A percentile compares a stretch with the other conserved stretches of the same genome.
These are phyloP conservation scores for Bombus superbus DNA, from an alignment of 1,140 invertebrate genomes.

Conservation along the genomic window DNA sequence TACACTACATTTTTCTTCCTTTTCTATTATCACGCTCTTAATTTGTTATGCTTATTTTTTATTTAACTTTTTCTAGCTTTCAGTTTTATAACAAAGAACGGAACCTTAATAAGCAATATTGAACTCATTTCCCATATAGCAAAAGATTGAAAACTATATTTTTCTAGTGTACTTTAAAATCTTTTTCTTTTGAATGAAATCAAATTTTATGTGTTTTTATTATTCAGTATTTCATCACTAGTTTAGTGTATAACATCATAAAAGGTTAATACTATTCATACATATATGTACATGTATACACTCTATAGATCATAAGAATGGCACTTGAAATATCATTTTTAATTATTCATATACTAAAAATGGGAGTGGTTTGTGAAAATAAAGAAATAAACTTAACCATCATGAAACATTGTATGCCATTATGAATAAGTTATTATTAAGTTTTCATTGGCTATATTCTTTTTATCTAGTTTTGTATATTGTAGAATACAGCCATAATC, in stretches of 20 bases:
- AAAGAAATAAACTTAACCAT: slow-evolving; percentile 30
- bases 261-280: slow-evolving; percentile 10
- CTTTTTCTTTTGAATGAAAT: slow-evolving; percentile 21
- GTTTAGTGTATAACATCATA: slow-evolving; percentile 1
- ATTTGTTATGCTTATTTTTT: slow-evolving; percentile 65
- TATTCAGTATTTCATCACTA: slow-evolving; percentile 29
- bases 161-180: slow-evolving; percentile 9
- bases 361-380: slow-evolving; percentile 32
- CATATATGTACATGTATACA: slow-evolving; percentile 6
- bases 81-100: slow-evolving; percentile 49
- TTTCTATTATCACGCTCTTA: slow-evolving; percentile 70
- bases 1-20: slow-evolving; percentile 80
- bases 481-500: slow-evolving; percentile 17
- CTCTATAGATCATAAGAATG: slow-evolving; percentile 4
- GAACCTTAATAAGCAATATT: slow-evolving; percentile 38
- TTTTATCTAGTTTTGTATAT: slow-evolving; percentile 34
- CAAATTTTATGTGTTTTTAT: slow-evolving; percentile 7
- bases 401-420: slow-evolving; percentile 21
- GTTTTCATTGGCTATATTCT: slow-evolving; percentile 47
- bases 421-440: slow-evolving; percentile 58
- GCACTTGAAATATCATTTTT: slow-evolving; percentile 18
- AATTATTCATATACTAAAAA: slow-evolving; percentile 2
- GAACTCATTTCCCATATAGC: slow-evolving; percentile 25
- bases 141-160: slow-evolving; percentile 11
- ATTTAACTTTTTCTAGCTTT: slow-evolving; percentile 60